These are phyloP conservation scores for Odobenus rosmarus DNA, from an alignment of 2,113 vertebrate genomes.

Conservation along the genomic window DNA sequence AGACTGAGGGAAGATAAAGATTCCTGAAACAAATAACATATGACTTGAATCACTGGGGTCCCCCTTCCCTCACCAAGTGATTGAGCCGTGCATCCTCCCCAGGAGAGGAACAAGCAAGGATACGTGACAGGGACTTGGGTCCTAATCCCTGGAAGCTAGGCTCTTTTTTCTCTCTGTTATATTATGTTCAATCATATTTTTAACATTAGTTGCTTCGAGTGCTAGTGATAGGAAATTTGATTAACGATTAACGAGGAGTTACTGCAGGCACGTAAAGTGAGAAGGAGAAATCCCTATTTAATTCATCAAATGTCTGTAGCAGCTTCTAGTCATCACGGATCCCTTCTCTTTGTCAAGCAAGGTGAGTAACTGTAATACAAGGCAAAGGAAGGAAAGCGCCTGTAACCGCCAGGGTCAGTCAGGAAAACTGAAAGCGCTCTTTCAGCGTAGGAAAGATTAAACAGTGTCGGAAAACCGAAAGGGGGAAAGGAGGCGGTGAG, in stretches of 20 bases:
- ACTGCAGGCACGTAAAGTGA: not conserved
- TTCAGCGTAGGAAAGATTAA: no score
- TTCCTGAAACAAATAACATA: not conserved
- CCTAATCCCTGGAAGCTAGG: not conserved
- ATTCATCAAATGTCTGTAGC: not conserved
- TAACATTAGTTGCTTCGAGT: not conserved
- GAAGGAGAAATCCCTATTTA: not conserved
- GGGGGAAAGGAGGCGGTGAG: no score
- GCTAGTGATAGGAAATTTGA: not conserved
- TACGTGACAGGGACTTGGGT: not conserved
- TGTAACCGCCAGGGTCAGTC: not conserved
- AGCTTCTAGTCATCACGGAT: not conserved
- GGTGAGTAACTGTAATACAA: not conserved
- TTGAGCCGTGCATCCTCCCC: not conserved
- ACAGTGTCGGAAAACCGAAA: not conserved
- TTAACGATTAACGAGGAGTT: not conserved
- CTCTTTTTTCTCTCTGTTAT: not conserved
- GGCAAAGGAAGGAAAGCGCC: not conserved
- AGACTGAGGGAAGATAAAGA: not conserved
- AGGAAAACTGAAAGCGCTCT: not conserved
- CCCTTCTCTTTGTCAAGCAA: not conserved
- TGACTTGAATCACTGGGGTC: not conserved
- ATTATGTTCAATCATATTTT: not conserved
- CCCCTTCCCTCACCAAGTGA: fast-evolving
- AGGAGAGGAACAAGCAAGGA: not conserved